Conservation (phyloP, 2,113 vertebrate genomes). For the Lophura nycthemera region DNA sequence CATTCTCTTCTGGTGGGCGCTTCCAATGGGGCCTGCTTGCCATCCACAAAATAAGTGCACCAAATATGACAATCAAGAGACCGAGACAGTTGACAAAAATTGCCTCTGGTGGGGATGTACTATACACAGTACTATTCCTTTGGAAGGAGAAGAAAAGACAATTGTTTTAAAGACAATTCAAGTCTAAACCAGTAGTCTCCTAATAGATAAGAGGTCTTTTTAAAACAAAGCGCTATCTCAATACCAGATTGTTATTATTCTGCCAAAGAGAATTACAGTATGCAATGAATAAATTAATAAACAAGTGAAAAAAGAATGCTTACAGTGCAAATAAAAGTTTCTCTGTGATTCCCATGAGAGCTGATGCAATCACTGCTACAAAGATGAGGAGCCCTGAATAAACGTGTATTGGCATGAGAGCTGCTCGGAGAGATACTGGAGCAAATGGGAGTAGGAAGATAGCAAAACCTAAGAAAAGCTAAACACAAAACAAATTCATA, state of each 20-base stretch:
- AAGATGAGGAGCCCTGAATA: conserved; percentile 91
- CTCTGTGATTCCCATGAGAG: conserved; percentile 94
- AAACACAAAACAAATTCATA: conserved; percentile 45
- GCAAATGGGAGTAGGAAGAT: conserved; percentile 89
- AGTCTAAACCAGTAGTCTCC: background rate
- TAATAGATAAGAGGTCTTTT: background rate
- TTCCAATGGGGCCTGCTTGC: conserved; percentile 90
- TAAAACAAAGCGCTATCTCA: background rate
- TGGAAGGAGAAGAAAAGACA: background rate
- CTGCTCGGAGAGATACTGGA: conserved; percentile 80
- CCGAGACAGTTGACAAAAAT: conserved; percentile 89
- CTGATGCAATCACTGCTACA: conserved; percentile 83
- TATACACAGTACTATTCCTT: conserved; percentile 76
- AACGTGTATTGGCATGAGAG: conserved; percentile 88
- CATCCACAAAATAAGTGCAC: conserved; percentile 89
- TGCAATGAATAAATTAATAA: conserved; percentile 6
- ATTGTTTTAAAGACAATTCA: background rate
- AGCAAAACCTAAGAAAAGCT: conserved; percentile 88
- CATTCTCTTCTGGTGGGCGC: conserved; percentile 82
- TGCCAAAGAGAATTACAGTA: background rate
- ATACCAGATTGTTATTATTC: background rate
- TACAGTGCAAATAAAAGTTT: conserved; percentile 93
- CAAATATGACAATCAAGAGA: conserved; percentile 86
- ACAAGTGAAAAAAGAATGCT: conserved; percentile 75
- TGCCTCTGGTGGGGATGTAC: conserved; percentile 86